Evolutionary conservation across 2,888 invertebrate genomes (phyloP).

Genomic region (Stenotaenia linearis): DNA sequence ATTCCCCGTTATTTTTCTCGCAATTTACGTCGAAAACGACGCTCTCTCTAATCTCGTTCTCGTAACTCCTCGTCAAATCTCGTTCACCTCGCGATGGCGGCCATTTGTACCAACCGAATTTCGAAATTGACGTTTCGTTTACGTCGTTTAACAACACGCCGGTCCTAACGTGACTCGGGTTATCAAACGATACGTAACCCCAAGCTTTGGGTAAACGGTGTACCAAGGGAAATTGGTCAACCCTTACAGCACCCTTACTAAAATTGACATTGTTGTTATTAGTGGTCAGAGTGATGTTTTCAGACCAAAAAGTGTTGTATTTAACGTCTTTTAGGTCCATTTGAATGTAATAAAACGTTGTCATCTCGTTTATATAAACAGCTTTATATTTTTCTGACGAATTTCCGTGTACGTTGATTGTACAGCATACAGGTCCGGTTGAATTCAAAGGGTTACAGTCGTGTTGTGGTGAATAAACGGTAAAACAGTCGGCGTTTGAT

Average conservation of each 20-base stretch:
- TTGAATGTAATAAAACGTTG: neutral
- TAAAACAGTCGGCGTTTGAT: neutral
- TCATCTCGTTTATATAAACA: neutral
- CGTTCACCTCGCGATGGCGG: neutral
- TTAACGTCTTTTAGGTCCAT: neutral
- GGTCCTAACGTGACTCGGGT: neutral
- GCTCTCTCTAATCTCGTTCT: neutral
- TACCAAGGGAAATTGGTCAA: neutral
- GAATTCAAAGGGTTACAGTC: neutral
- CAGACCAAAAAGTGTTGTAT: neutral
- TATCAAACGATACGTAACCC: neutral
- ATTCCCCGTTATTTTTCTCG: neutral
- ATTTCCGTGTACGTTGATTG: neutral
- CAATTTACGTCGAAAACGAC: neutral
- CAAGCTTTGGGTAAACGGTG: neutral
- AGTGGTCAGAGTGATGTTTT: neutral
- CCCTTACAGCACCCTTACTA: neutral
- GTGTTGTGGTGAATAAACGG: neutral
- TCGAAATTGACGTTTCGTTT: neutral
- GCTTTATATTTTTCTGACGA: neutral
- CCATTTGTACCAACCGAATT: neutral
- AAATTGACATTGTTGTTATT: neutral
- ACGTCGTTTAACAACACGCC: neutral
- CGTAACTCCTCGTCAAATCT: neutral
- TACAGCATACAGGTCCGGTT: neutral